Evolutionary conservation across 1,140 invertebrate genomes (phyloP), one percentile per base, ranked within the genome.

Genomic region (Phymorhynchus buccinoides): DNA sequence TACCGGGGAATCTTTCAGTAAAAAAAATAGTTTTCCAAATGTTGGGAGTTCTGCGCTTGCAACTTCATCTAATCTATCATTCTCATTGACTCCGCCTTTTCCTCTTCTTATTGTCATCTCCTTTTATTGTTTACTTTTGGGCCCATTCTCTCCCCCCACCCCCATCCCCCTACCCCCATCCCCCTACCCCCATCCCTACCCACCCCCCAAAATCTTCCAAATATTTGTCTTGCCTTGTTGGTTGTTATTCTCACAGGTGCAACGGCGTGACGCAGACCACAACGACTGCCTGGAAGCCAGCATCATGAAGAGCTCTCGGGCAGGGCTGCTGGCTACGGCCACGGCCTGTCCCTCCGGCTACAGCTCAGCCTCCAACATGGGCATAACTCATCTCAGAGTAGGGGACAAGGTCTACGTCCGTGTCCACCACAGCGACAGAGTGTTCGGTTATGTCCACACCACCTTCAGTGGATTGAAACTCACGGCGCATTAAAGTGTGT

Each of bases 341-440:
- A 41, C 35, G 9, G 73, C 73, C 73, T 75, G 39, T 4, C 73
- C 73, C 35, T 22, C 73, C 14, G 73, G 73, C 35, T 75, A 41
- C 37, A 41, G 37, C 22, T 16, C 73, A 3, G 35, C 73, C 6
- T 75, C 73, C 73, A 75, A 75, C 73, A 75, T 41, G 73, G 73
- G 14, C 3, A 14, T 75, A 12, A 6, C 37, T 39, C 9, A 16
- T 35, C 73, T 75, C 37, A 75, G 4, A 7, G 37, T 16, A 1
- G 73, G 73, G 35, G 73, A 75, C 73, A 75, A 75, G 73, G 73
- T 75, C 37, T 16, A 4, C 35, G 73, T 75, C 7, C n/a, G 35
- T 0, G 12, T 16, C 22, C 18, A 1, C 3, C 14, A 75, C 37
- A 37, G 37, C 35, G 37, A 9, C 73, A 27, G 37, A 2, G 27